Conservation (phyloP, 64 coral and sea anemone genomes). For the Acropora tenuis region DNA sequence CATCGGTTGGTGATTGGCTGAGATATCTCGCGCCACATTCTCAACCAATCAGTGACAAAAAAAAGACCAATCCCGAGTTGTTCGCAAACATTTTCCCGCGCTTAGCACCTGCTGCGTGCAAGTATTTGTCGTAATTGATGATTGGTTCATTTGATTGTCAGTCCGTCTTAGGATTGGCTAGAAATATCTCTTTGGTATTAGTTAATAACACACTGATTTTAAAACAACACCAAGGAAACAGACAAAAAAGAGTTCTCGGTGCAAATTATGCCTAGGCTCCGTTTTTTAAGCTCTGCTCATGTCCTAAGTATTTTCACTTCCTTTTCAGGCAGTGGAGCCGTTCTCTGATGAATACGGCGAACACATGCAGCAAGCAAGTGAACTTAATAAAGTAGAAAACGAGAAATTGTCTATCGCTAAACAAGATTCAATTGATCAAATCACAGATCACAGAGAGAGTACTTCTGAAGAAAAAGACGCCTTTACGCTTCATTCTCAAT, state of each 20-base stretch:
- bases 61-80: no score
- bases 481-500: not conserved
- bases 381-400: not conserved
- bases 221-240: no score
- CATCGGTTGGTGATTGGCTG: no score
- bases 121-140: no score
- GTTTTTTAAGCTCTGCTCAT: not conserved
- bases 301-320: not conserved
- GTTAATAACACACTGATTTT: no score
- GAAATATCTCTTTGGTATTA: no score
- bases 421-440: not conserved
- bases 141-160: no score
- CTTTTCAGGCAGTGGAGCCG: not conserved
- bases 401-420: not conserved
- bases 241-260: not conserved
- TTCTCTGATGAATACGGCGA: not conserved
- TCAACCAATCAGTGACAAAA: no score
- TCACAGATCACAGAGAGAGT: not conserved
- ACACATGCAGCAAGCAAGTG: not conserved
- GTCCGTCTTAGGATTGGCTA: no score
- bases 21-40: no score
- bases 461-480: not conserved
- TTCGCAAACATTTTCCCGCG: no score
- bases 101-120: no score
- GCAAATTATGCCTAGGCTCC: not conserved